These are phyloP conservation scores for Neopelma chrysocephalum DNA, from an alignment of 2,797 vertebrate species.

Conservation along the genomic window DNA sequence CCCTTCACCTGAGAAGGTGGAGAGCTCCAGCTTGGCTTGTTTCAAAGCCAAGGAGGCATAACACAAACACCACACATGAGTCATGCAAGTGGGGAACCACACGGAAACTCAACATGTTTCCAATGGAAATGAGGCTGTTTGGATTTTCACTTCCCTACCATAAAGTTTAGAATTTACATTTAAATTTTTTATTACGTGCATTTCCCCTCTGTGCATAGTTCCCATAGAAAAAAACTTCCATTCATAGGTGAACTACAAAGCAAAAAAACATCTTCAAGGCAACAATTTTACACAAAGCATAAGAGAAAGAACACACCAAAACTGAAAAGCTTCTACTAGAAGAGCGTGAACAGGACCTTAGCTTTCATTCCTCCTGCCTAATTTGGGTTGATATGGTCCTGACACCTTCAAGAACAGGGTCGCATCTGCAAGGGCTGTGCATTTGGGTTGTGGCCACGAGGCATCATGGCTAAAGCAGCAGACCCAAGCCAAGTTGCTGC, in stretches of 20 bases:
- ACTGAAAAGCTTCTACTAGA: not conserved
- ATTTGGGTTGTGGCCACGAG: not conserved
- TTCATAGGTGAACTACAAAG: not conserved
- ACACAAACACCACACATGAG: constrained; percentile 28
- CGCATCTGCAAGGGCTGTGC: not conserved
- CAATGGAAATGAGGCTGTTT: not conserved
- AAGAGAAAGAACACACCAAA: not conserved
- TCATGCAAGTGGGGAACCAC: not conserved
- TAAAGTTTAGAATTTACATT: constrained; percentile 4
- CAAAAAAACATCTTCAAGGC: not conserved
- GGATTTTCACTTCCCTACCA: not conserved
- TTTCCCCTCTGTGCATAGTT: not conserved
- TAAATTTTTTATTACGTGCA: not conserved
- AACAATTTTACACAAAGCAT: not conserved
- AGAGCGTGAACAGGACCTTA: not conserved
- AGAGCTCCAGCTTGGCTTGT: not conserved
- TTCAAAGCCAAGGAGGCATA: constrained; percentile 14
- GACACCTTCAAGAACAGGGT: not conserved
- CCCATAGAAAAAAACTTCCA: not conserved
- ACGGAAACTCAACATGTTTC: not conserved
- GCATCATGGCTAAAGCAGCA: not conserved
- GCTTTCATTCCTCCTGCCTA: not conserved
- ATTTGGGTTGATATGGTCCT: not conserved
- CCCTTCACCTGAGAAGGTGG: constrained; percentile 52
- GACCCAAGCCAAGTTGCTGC: not conserved